Percentiles rank a stretch among this genome's conserved stretches.
These are phyloP conservation scores for Alces alces DNA, from an alignment of 2,113 vertebrate genomes.

Conservation along the genomic window DNA sequence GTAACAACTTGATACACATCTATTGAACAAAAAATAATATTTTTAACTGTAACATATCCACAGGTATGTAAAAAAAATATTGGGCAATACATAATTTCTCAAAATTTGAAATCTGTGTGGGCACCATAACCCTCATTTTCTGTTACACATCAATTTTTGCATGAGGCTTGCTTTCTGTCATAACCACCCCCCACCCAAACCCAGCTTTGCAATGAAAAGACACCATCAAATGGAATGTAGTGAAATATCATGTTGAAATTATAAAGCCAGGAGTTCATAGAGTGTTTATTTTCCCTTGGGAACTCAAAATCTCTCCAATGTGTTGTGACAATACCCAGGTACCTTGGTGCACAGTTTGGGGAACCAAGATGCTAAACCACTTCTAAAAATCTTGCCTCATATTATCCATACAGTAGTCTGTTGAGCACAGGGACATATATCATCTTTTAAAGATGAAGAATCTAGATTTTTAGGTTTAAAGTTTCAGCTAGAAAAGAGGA, in stretches of 20 bases:
- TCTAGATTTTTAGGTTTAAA: neutral
- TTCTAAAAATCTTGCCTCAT: neutral
- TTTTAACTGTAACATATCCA: neutral
- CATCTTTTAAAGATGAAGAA: neutral
- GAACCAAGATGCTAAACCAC: neutral
- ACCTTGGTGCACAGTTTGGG: neutral
- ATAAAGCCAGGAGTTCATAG: neutral
- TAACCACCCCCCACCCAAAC: neutral
- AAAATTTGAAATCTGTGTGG: neutral
- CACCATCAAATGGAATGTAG: neutral
- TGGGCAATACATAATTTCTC: neutral
- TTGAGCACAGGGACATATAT: neutral
- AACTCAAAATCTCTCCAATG: neutral
- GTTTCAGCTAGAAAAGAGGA: neutral
- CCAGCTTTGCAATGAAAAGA: neutral
- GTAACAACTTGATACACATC: neutral
- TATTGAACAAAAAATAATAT: neutral
- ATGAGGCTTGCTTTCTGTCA: neutral
- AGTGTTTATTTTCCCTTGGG: neutral
- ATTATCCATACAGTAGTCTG: rapidly evolving
- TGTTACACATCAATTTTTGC: neutral
- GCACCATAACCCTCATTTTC: neutral
- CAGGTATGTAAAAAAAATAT: neutral
- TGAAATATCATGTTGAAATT: neutral
- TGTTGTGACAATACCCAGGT: neutral